A percentile compares a stretch with the other conserved stretches of the same genome.
Evolutionary conservation across 64 coral and sea anemone species (phyloP).

Genomic region (Platygyra sinensis): DNA sequence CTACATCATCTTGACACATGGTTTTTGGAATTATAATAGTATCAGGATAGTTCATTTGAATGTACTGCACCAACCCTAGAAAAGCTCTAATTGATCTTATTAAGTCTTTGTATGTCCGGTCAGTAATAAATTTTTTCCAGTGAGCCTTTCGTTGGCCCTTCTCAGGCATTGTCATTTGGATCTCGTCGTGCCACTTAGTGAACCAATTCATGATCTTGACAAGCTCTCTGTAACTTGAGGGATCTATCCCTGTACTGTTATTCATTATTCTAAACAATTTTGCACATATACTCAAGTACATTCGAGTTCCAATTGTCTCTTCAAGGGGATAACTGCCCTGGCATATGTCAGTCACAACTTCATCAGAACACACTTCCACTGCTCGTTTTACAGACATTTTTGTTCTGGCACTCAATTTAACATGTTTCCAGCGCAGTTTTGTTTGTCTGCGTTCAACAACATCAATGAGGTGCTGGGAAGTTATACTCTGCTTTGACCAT

Average conservation of each 20-base stretch:
- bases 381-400: constrained; percentile 48
- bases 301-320: no score
- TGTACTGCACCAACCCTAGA: constrained; percentile 20
- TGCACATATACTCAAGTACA: no score
- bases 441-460: constrained; percentile 3
- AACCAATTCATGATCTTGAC: constrained; percentile 40
- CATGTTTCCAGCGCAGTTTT: constrained; percentile 27
- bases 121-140: constrained; percentile 42
- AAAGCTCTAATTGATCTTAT: background rate
- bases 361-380: constrained; percentile 15
- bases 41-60: constrained; percentile 31
- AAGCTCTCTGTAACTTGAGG: constrained; percentile 16
- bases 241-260: constrained; percentile 16
- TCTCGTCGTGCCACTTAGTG: constrained; percentile 6
- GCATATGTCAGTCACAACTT: constrained; percentile 10
- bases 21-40: constrained; percentile 33
- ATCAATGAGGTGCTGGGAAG: background rate
- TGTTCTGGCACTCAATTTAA: constrained; percentile 35
- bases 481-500: constrained; percentile 26
- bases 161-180: constrained; percentile 18
- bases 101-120: constrained; percentile 27
- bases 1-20: constrained; percentile 45
- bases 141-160: background rate
- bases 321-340: background rate
- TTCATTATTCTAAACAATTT: background rate